A percentile compares a stretch with the other conserved stretches of the same genome.
Evolutionary conservation across 2,797 vertebrate genomes (phyloP).

Genomic region (Parauchenoglanis punctatus): DNA sequence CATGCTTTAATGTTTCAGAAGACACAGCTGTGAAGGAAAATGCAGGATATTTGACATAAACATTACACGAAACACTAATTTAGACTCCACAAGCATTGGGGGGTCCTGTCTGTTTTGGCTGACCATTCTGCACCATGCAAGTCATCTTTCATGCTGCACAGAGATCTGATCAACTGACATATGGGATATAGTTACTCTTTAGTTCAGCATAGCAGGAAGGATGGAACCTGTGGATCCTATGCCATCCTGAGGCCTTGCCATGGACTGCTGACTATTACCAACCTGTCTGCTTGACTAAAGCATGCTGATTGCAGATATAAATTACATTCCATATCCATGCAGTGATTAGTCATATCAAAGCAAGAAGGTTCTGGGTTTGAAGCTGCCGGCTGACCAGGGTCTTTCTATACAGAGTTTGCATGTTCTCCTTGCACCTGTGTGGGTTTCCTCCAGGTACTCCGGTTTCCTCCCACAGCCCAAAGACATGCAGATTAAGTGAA

Average conservation of each 20-base stretch:
- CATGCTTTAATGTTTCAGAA: conserved; percentile 33
- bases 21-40: conserved; percentile 29
- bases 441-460: no score
- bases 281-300: not conserved
- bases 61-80: conserved; percentile 6
- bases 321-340: not conserved
- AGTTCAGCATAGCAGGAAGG: not conserved
- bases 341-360: no score
- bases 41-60: conserved; percentile 24
- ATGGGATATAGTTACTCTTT: not conserved
- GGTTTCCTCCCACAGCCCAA: no score
- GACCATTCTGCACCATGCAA: not conserved
- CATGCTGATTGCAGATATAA: not conserved
- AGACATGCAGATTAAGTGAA: no score
- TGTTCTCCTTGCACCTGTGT: no score
- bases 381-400: no score
- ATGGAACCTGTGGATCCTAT: not conserved
- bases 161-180: not conserved
- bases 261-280: not conserved
- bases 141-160: not conserved
- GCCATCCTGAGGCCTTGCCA: not conserved
- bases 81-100: not conserved
- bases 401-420: no score
- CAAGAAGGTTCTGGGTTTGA: no score
- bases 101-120: not conserved